phyloP scores from a whole-genome alignment of 1,140 invertebrate species.

The Panagrolaimus sp. region DNA sequence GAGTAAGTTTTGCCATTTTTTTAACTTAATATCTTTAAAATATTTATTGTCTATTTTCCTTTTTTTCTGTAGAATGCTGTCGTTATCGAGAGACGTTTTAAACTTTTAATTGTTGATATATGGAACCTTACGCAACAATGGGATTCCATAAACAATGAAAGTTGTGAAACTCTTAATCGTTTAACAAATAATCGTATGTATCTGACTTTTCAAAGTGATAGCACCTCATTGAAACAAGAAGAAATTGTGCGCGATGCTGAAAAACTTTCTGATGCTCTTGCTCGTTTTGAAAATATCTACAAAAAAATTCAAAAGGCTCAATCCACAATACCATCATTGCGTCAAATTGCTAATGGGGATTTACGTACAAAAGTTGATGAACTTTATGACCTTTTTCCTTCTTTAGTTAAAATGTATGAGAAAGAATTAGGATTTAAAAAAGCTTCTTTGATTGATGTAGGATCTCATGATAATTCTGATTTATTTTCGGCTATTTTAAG shows the following conservation, averaged over 20 bases:
- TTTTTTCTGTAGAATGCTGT: no score
- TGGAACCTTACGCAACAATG: background rate
- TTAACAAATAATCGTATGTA: background rate
- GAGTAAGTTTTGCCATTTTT: no score
- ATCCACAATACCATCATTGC: background rate
- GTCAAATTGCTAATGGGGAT: background rate
- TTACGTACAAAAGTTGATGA: background rate
- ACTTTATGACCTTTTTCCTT: background rate
- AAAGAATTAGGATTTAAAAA: background rate
- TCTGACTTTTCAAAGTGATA: background rate
- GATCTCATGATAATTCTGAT: background rate
- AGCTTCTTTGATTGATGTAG: conserved; percentile 2
- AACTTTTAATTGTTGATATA: background rate
- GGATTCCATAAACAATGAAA: background rate
- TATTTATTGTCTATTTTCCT: no score
- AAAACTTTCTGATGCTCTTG: background rate
- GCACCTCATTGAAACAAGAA: background rate
- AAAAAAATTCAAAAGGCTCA: conserved; percentile 3
- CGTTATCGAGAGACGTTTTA: background rate
- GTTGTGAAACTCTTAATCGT: background rate
- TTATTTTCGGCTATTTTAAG: background rate
- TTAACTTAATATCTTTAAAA: no score
- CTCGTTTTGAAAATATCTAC: background rate
- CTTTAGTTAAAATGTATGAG: conserved; percentile 8
- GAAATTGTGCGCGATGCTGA: conserved; percentile 7